Evolutionary conservation across 2,113 vertebrate genomes (phyloP), one percentile per base, ranked within the genome.

Genomic region (Rhabdomys dilectus): DNA sequence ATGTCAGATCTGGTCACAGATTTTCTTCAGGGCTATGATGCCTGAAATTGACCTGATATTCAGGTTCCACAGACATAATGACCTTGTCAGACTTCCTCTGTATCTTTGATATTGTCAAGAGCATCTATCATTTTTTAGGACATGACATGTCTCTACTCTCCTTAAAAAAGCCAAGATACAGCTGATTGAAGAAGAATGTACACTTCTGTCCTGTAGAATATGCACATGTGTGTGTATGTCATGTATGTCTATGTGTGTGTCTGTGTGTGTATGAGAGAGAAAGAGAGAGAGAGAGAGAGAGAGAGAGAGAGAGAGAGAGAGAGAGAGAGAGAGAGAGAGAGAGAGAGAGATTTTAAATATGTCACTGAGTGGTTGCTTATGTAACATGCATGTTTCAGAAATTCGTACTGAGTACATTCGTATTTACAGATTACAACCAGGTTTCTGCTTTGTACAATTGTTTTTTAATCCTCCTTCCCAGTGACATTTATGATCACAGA

Each of bases 361-460:
- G 10, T 21, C 10, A 73, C 70, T 24, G n/a, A 39, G 34, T 73
- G 3, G 11, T 73, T 39, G 17, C 19, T 73, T 34, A 5, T 10
- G 42, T 39, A 73, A 8, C 19, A 39, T 17, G 39, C 21, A 42
- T 39, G 19, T 21, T 51, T 2, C 13, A 39, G 19, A 78, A 78
- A 31, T 51, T 31, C 15, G 51, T 78, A 34, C 29, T 0, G 6
- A 78, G 45, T 2, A 17, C 2, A 78, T 48, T 29, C 24, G 34
- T 31, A 31, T 78, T 12, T 48, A 78, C 45, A 48, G 45, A 78
- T 78, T 51, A 51, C 42, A 48, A 31, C 2, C 5, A 8, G 45
- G 2, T 51, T 16, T 51, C 1, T 16, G 26, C 1, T 34, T 16
- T 77, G 1, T 45, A 4, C 13, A 42, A 29, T 4, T 29, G 9